Base-by-base conservation (phyloP, 2,797 vertebrate species). In the Euphonia xanthogaster region DNA sequence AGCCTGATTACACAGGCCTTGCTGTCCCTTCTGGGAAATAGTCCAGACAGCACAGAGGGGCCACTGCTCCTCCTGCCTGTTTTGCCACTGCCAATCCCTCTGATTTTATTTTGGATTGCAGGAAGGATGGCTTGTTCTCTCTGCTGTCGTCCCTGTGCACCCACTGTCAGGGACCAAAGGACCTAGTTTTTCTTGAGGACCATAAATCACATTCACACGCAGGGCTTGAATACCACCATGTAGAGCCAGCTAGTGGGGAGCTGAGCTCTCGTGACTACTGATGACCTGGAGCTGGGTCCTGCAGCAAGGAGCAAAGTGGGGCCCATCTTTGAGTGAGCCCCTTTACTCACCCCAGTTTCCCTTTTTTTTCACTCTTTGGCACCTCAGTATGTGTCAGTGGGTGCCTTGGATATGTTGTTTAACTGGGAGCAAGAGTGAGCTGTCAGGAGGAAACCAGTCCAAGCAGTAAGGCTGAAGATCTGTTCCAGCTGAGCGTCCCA, bases 1-100 rank as follows among this genome's bases (percentile, higher is more conserved):
- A 98, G 97, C 96, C 97, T 90, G 95, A 97, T 97, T 97, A 97
- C 91, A 90, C 90, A 93, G 95, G 90, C 91, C 92, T 88, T 58
- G 91, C 55, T 9, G 35, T 93, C 84, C 92, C 96, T 97, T 97
- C 96, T 96, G 96, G 97, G 97, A 94, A 80, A 95, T 55, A 68
- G 62, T 37, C 87, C 85, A 96, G 94, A 86, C 82, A 91, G 87
- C 60, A 68, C 1, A 0, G 79, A 90, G 30, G 74, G 66, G 33
- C 89, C 3, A 3, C 27, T 51, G 42, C 72, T 91, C 45, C 42
- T 94, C 68, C 79, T 66, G 74, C 65, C 63, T 44, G 27, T 21
- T 57, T 88, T 47, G 48, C 86, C 23, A 14, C 81, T 37, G 77
- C 40, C 0, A 42, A 77, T 68, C 44, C 24, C 9, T 94, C 87